Evolutionary conservation across 2,888 invertebrate genomes (phyloP), one percentile per base, ranked within the genome.

Genomic region (Anaspis maculata): DNA sequence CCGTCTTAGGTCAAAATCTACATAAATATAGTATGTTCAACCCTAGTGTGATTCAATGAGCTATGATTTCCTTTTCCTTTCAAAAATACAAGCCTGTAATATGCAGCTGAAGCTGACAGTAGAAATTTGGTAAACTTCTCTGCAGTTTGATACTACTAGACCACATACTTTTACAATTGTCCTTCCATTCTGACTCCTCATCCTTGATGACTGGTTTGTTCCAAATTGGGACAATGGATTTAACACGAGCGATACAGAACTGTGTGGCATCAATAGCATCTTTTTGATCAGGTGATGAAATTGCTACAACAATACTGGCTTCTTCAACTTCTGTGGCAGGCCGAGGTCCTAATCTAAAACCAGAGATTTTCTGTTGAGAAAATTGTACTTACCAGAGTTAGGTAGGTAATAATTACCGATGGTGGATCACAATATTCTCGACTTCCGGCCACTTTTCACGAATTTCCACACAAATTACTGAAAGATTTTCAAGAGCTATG

Each of bases 151-250:
- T n/a, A n/a, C n/a, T 19, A 19, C 19, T 19, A 19, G 19, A 19
- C 88, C 89, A 89, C 66, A 72, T 69, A 72, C 88, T 86, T 72
- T 88, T 88, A 37, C 71, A 71, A 61, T 88, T 89, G 62, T 84
- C 83, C 64, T 88, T 88, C 88, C 88, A 89, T 11, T 70, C 64
- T 0, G 70, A 66, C 13, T 74, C 65, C 30, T 72, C 72, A 5
- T 67, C 66, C 14, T 67, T 73, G 62, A 94, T 95, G 13, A 86
- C 70, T 70, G 95, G 95, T 62, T 92, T 92, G 66, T 96, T 96
- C 94, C 95, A 96, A 38, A 96, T 90, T 0, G 96, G 94, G 16
- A 94, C 94, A 14, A 73, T 73, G 33, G 81, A 76, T 62, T 96
- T 96, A 1, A 96, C 70, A 34, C 73, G 73, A 48, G 95, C 83